phyloP scores from a whole-genome alignment of 2,113 vertebrate species.

The Sminthopsis crassicaudata region DNA sequence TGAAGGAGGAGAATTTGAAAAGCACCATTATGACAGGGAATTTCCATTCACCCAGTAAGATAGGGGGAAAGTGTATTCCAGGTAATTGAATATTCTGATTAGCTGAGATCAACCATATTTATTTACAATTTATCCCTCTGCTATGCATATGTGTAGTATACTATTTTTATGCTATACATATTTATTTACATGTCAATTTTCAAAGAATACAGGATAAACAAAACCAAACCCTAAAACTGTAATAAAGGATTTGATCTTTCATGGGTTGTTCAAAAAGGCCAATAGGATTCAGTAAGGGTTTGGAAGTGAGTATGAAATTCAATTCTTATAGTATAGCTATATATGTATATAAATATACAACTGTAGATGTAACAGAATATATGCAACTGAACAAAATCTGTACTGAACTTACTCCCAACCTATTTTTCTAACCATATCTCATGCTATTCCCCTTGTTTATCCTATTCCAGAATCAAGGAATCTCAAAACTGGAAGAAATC shows the following conservation, averaged over 20 bases:
- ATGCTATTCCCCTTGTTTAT: neutral
- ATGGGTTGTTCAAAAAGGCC: neutral
- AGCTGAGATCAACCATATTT: neutral
- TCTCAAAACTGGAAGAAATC: neutral
- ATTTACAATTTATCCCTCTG: constrained; percentile 14
- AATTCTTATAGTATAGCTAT: neutral
- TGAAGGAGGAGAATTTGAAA: constrained; percentile 14
- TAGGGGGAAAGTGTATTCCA: neutral
- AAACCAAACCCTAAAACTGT: neutral
- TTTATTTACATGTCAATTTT: neutral
- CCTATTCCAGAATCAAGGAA: neutral
- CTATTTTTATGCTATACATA: neutral
- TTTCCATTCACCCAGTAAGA: neutral
- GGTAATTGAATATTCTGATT: neutral
- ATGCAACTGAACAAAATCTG: neutral
- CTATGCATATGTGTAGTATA: neutral
- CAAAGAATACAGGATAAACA: neutral
- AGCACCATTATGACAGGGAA: neutral
- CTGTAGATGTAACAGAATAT: neutral
- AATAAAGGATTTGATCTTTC: neutral
- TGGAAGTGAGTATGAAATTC: neutral
- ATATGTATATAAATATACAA: too few relatives aligned
- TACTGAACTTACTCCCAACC: neutral
- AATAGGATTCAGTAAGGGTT: neutral
- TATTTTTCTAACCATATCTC: neutral